Evolutionary conservation across 92 coral and sea anemone species (phyloP).

Genomic region (Epizoanthus rinbou): DNA sequence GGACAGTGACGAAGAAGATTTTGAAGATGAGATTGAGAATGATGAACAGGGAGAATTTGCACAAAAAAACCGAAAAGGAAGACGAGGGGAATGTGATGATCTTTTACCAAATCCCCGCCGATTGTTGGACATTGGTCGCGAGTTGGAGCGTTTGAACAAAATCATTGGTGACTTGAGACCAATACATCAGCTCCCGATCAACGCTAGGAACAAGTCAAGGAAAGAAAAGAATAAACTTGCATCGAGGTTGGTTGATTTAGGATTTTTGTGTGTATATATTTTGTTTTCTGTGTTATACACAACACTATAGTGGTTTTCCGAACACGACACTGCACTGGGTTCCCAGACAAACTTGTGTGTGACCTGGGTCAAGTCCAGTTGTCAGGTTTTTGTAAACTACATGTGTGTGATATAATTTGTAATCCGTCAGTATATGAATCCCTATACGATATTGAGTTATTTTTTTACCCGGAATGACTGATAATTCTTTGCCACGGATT

Average conservation of each 20-base stretch:
- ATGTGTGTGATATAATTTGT: neutral
- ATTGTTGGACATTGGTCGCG: conserved; percentile 88
- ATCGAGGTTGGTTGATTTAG: conserved; percentile 73
- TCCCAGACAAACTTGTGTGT: neutral
- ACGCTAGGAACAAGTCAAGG: conserved; percentile 92
- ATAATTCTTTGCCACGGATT: neutral
- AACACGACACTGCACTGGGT: neutral
- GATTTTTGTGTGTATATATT: neutral
- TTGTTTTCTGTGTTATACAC: neutral
- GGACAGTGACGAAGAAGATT: conserved; percentile 87
- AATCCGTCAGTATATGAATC: neutral
- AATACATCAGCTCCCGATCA: conserved; percentile 88
- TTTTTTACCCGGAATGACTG: neutral
- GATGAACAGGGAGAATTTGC: conserved; percentile 68
- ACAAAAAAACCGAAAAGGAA: conserved; percentile 82
- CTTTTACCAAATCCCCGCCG: conserved; percentile 93
- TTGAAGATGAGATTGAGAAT: conserved; percentile 73
- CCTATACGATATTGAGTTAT: neutral
- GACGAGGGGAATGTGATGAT: conserved; percentile 95
- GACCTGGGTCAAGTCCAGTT: too few species aligned
- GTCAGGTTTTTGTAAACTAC: neutral
- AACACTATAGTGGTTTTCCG: neutral
- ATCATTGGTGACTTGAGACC: conserved; percentile 92
- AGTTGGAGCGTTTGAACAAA: conserved; percentile 85
- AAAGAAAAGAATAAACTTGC: conserved; percentile 99